These are phyloP conservation scores for Charadrius vociferus DNA, from an alignment of 2,113 vertebrate species.

Conservation along the genomic window DNA sequence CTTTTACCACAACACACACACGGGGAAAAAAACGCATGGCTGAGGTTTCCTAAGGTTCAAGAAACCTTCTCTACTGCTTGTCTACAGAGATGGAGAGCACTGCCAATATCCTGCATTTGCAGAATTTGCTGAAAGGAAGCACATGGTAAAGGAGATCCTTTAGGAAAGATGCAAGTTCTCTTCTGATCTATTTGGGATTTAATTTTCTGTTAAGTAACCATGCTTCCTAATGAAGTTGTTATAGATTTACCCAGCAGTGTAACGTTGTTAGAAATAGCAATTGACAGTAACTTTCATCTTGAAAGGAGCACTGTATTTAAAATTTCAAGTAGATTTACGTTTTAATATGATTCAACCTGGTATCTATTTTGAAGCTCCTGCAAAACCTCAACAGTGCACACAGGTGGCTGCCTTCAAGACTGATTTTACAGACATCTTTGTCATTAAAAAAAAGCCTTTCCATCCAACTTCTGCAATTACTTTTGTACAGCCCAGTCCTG, in stretches of 20 bases:
- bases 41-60: not conserved
- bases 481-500: not conserved
- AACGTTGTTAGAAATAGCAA: not conserved
- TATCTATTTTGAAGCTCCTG: not conserved
- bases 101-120: not conserved
- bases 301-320: not conserved
- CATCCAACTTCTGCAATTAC: not conserved
- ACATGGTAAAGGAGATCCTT: not conserved
- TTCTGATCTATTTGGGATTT: not conserved
- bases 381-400: not conserved
- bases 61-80: not conserved
- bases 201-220: not conserved
- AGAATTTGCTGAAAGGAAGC: not conserved
- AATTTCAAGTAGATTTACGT: not conserved
- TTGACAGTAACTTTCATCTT: not conserved
- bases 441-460: not conserved
- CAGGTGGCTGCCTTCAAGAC: not conserved
- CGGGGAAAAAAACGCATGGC: rapidly evolving
- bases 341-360: not conserved
- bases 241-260: not conserved
- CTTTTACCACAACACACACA: not conserved
- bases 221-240: not conserved
- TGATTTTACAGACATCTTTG: not conserved
- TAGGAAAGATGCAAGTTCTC: not conserved
- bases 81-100: not conserved